Evolutionary conservation across 2,888 invertebrate species (phyloP).

Genomic region (Capitulum mitella): DNA sequence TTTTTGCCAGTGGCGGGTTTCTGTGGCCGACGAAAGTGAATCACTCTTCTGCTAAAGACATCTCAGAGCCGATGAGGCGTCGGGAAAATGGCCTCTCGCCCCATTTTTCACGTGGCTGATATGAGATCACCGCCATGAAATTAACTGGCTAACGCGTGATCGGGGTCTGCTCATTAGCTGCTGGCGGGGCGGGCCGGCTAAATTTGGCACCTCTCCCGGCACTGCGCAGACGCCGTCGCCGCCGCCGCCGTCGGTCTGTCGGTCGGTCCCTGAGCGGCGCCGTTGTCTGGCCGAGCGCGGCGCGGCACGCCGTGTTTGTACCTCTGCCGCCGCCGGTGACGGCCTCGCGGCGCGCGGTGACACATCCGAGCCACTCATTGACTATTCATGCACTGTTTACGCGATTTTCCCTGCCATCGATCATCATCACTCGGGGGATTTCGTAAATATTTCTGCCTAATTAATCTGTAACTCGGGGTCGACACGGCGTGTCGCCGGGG

Average conservation of each 20-base stretch:
- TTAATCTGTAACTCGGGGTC: conserved; percentile 12
- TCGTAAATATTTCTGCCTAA: conserved; percentile 23
- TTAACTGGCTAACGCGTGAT: neutral
- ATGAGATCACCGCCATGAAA: conserved; percentile 1
- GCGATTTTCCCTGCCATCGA: neutral
- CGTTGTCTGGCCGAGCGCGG: too few species aligned
- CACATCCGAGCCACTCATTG: neutral
- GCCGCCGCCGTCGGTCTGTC: neutral
- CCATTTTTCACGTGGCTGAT: neutral
- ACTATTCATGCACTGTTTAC: conserved; percentile 20
- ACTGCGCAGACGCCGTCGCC: too few species aligned
- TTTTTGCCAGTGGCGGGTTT: too few species aligned
- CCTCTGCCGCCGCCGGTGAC: neutral
- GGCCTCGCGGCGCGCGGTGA: neutral
- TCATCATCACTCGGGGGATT: conserved; percentile 2
- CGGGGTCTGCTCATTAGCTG: neutral
- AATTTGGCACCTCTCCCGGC: neutral
- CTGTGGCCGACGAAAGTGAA: too few species aligned
- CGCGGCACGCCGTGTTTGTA: neutral
- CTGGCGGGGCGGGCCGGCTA: neutral
- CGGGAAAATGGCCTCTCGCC: neutral
- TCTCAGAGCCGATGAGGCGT: neutral
- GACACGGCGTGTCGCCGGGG: neutral
- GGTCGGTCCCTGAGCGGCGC: neutral
- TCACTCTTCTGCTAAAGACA: too few species aligned